Evolutionary conservation across 2,113 vertebrate genomes (phyloP), one percentile per base, ranked within the genome.

Genomic region (Ramphastos sulfuratus): DNA sequence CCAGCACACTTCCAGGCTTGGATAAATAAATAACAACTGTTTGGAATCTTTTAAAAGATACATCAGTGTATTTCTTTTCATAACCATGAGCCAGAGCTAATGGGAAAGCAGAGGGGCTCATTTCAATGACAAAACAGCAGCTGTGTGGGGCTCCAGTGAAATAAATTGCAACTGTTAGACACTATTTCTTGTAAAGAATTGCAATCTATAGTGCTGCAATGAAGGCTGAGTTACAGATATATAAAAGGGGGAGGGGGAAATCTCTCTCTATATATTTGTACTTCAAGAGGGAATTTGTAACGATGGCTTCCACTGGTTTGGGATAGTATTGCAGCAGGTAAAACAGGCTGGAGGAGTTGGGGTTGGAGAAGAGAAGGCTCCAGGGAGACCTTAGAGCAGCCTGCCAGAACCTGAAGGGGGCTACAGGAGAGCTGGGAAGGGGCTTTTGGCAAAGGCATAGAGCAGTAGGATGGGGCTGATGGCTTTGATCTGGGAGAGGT

Each of bases 211-310:
- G 83, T 42, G 55, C 79, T 87, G 93, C 87, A 71, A 31, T 95
- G 96, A 96, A 96, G 92, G 91, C 93, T 95, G 96, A 97, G 95
- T 96, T 96, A 87, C 58, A 70, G 95, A 87, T 92, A 93, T 23
- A 85, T 52, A 52, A 52, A 52, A 12, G 50, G 19, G 9, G 11
- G 11, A 6, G 15, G 11, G 11, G 23, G 15, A 7, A 18, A 46
- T 18, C 44, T 46, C 44, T 46, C 44, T 46, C 44, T 50, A 3
- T 50, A 15, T 66, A 71, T 95, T 50, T 50, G 85, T 74, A 78
- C 93, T 97, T 93, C 70, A 28, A 70, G 92, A 88, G 35, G 92
- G 80, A 92, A 70, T 70, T 90, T 70, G 73, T 86, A 87, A 84
- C 58, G 92, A 63, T 37, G 75, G 90, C 70, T 95, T 93, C 72